Conservation (phyloP, 1,140 invertebrate species). For the Dinoponera quadriceps region DNA sequence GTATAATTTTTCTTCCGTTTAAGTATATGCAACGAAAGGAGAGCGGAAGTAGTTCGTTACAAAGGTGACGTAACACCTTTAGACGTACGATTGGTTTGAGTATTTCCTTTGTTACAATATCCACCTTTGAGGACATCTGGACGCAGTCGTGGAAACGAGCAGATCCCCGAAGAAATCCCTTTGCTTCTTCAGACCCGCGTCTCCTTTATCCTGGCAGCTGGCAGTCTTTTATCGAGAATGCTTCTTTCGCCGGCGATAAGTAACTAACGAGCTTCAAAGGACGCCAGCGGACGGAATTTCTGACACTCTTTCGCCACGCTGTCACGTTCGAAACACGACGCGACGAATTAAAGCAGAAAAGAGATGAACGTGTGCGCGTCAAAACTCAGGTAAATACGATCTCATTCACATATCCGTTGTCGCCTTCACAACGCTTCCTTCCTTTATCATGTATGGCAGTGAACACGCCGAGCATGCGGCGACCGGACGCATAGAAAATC, state of each 20-base stretch:
- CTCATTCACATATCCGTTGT: conserved; percentile 18
- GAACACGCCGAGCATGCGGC: background rate
- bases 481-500: background rate
- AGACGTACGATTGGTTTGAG: conserved; percentile 32
- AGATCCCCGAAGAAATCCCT: conserved; percentile 54
- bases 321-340: conserved; percentile 1
- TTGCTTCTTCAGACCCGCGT: conserved; percentile 28
- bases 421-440: background rate
- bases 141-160: conserved; percentile 57
- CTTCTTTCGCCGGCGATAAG: conserved; percentile 47
- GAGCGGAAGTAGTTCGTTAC: conserved; percentile 23
- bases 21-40: conserved; percentile 23
- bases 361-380: conserved; percentile 5
- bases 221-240: conserved; percentile 53
- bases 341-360: background rate
- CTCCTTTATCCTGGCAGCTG: conserved; percentile 41
- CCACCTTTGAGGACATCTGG: conserved; percentile 58
- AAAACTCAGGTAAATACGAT: conserved; percentile 15
- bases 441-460: background rate
- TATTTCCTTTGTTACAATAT: conserved; percentile 60
- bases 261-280: conserved; percentile 67
- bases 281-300: conserved; percentile 13
- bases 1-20: background rate
- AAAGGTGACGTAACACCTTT: conserved; percentile 51
- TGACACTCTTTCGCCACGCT: conserved; percentile 34